Evolutionary conservation across 53 echinoderm and acorn worm species (phyloP).

Genomic region (Echinometra lucunter): DNA sequence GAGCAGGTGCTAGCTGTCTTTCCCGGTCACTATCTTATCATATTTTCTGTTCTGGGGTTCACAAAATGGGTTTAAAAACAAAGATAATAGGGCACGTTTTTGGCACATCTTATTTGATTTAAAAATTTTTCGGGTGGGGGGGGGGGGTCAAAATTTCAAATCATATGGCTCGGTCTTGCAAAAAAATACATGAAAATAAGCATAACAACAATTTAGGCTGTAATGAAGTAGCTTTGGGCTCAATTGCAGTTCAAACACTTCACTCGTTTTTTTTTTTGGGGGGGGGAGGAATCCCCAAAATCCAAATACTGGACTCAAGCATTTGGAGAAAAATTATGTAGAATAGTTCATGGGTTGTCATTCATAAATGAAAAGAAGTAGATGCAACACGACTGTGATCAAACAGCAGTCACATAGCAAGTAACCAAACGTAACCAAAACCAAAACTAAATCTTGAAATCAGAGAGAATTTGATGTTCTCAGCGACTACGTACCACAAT

Average conservation of each 20-base stretch:
- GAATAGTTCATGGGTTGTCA: background rate
- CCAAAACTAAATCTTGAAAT: background rate
- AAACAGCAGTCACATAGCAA: background rate
- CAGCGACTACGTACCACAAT: background rate
- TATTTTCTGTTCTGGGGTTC: background rate
- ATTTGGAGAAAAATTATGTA: background rate
- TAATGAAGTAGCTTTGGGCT: slow-evolving; percentile 25
- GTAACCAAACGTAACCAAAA: background rate
- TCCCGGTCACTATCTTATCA: background rate
- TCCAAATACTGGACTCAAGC: background rate
- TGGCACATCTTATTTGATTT: background rate
- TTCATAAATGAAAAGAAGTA: background rate
- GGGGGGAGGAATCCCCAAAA: background rate
- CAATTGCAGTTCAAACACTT: background rate
- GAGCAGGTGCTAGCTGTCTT: slow-evolving; percentile 23
- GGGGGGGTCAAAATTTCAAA: background rate
- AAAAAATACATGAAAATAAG: background rate
- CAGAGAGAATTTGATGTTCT: background rate
- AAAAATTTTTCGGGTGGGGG: background rate
- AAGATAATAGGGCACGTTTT: background rate
- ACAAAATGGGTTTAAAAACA: background rate
- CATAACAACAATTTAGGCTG: background rate
- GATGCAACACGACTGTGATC: background rate
- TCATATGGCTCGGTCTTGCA: background rate
- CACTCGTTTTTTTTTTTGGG: too few relatives aligned